Evolutionary conservation across 1,140 invertebrate genomes (phyloP).

Genomic region (Tetragnatha versicolor): DNA sequence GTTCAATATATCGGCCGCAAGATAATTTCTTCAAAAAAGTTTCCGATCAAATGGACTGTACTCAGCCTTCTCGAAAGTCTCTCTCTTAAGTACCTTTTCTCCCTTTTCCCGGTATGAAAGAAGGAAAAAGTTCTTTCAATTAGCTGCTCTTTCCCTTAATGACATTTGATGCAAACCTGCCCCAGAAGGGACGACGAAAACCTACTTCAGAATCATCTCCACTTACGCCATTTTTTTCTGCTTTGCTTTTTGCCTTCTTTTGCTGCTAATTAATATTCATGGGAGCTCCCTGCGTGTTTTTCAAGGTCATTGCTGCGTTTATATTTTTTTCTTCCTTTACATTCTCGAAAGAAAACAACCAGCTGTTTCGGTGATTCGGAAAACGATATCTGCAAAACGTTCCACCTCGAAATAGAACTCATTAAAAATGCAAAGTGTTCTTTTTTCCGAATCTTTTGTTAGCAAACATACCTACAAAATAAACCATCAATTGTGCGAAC

Average conservation of each 20-base stretch:
- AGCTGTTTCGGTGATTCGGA: background rate
- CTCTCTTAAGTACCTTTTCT: no score
- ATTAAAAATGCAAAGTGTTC: slow-evolving; percentile 29
- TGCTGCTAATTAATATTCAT: slow-evolving; percentile 40
- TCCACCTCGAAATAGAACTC: background rate
- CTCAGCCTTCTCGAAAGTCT: no score
- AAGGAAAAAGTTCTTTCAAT: no score
- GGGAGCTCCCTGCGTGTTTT: background rate
- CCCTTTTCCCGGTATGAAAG: no score
- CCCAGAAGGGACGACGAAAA: slow-evolving; percentile 8
- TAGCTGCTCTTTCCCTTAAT: background rate
- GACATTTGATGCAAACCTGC: background rate
- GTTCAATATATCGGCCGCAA: no score
- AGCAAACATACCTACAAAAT: no score
- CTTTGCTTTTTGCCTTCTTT: background rate
- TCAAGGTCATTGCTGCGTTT: slow-evolving; percentile 26
- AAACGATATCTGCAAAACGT: no score
- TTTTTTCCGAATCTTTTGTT: background rate
- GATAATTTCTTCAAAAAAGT: no score
- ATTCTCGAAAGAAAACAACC: background rate
- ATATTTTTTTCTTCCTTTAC: background rate
- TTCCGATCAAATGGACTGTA: no score
- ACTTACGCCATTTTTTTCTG: background rate
- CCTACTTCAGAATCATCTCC: slow-evolving; percentile 6
- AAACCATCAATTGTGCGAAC: no score